Conservation (phyloP, 2,113 vertebrate species). For the Empidonax traillii region DNA sequence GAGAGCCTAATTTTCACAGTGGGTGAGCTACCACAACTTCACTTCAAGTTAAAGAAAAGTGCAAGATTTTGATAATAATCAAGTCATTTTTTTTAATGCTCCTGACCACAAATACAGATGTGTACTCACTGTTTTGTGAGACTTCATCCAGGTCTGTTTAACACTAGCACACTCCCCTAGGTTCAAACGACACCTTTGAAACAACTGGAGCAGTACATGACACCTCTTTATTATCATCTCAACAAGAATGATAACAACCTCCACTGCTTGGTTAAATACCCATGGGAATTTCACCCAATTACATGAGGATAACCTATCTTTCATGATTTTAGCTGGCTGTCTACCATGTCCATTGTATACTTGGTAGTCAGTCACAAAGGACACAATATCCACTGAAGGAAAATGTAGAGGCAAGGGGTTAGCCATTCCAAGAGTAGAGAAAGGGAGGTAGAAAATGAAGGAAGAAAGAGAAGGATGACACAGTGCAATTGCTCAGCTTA, state of each 20-base stretch:
- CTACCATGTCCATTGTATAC: conserved; percentile 35
- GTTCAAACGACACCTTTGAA: conserved; percentile 44
- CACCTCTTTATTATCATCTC: conserved; percentile 50
- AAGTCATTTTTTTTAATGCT: not conserved
- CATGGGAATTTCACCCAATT: conserved; percentile 43
- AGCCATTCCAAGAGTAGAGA: conserved; percentile 38
- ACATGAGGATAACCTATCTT: conserved; percentile 6
- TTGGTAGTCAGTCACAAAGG: conserved; percentile 33
- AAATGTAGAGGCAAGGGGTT: conserved; percentile 28
- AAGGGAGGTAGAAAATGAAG: conserved; percentile 28
- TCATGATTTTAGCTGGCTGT: conserved; percentile 48
- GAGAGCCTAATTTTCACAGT: not conserved
- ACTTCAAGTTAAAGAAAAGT: not conserved
- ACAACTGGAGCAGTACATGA: conserved; percentile 47
- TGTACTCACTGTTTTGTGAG: not conserved
- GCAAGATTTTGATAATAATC: not conserved
- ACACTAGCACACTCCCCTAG: not conserved
- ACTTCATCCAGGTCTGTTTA: conserved; percentile 13
- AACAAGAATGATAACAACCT: conserved; percentile 51
- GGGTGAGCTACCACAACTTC: not conserved
- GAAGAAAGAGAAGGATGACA: conserved; percentile 42
- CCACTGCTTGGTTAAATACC: conserved; percentile 15
- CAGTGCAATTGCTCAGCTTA: conserved; percentile 58
- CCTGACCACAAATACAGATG: not conserved
- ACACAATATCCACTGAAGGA: conserved; percentile 28